These are phyloP conservation scores for Ennomos erosarius DNA, from an alignment of 2,888 invertebrate species.

Conservation along the genomic window DNA sequence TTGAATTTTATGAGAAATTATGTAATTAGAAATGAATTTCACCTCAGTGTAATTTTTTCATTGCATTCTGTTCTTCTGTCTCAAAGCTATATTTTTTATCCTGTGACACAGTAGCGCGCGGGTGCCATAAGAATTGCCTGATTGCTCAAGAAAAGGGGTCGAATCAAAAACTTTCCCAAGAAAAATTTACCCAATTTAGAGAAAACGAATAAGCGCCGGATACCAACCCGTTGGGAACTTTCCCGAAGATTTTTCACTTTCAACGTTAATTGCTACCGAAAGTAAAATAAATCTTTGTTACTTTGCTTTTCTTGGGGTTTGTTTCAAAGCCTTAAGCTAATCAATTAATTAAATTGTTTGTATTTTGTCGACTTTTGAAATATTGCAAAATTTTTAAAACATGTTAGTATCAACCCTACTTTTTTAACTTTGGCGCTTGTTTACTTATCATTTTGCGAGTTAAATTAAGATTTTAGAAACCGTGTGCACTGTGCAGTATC, in stretches of 20 bases:
- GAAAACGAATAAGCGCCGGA: conserved; percentile 72
- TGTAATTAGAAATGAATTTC: no score
- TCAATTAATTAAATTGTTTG: conserved; percentile 80
- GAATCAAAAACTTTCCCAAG: conserved; percentile 79
- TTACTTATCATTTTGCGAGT: no score
- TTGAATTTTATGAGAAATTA: no score
- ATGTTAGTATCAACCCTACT: conserved; percentile 36
- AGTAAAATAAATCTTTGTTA: conserved; percentile 81
- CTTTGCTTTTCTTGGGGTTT: conserved; percentile 73
- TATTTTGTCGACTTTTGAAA: conserved; percentile 49
- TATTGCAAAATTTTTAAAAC: conserved; percentile 26
- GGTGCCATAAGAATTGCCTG: conserved; percentile 68
- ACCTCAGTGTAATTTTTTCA: no score
- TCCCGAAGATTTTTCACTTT: conserved; percentile 82
- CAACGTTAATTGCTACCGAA: conserved; percentile 79
- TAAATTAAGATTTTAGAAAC: no score
- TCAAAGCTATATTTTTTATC: conserved; percentile 34
- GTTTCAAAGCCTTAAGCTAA: conserved; percentile 69
- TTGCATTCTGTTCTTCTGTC: conserved; percentile 18
- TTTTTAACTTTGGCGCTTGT: conserved; percentile 24
- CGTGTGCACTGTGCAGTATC: no score
- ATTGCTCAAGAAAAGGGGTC: conserved; percentile 78
- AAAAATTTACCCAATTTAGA: conserved; percentile 80
- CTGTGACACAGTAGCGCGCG: conserved; percentile 50
- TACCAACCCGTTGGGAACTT: conserved; percentile 66